Percentiles rank a stretch among this genome's conserved stretches.
phyloP scores from a whole-genome alignment of 2,113 vertebrate genomes.

The Chinchilla lanigera region DNA sequence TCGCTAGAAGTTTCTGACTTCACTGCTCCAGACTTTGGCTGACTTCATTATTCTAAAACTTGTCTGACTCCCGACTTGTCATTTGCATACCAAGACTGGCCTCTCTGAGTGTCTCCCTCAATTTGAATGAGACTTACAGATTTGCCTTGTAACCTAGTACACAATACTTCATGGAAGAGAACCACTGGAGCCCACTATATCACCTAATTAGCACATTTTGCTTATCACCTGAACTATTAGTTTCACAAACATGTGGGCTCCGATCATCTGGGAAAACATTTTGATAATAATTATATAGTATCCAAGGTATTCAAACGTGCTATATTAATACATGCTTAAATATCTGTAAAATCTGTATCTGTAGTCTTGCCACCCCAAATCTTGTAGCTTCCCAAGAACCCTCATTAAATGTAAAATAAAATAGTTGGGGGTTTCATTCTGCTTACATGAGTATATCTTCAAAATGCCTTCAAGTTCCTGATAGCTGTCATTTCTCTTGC shows the following conservation, averaged over 20 bases:
- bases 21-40: neutral
- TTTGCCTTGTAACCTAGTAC: neutral
- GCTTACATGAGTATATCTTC: neutral
- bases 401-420: neutral
- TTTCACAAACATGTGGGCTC: neutral
- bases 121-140: neutral
- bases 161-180: neutral
- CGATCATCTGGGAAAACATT: neutral
- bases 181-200: neutral
- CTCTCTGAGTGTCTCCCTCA: conserved; percentile 30
- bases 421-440: neutral
- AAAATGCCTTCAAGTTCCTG: neutral
- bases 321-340: neutral
- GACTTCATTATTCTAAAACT: neutral
- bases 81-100: neutral
- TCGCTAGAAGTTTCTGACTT: neutral
- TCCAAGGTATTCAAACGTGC: neutral
- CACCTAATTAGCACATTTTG: neutral
- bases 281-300: neutral
- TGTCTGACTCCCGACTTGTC: conserved; percentile 12
- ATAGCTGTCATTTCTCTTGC: neutral
- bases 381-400: neutral
- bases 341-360: neutral
- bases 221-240: neutral
- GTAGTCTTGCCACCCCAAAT: neutral